These are phyloP conservation scores for Papilio dardanus DNA, from an alignment of 1,140 invertebrate species.

Conservation along the genomic window DNA sequence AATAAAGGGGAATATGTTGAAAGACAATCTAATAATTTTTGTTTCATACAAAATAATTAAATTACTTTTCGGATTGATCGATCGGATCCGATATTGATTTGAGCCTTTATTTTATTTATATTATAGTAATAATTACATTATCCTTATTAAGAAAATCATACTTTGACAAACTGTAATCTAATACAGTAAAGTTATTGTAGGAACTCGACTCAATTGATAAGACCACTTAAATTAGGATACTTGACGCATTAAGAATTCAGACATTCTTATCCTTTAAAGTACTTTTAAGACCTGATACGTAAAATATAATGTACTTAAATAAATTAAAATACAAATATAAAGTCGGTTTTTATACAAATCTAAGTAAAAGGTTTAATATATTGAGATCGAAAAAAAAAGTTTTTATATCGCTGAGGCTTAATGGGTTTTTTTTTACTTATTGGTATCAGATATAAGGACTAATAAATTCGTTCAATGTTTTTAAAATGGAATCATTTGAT, in stretches of 20 bases:
- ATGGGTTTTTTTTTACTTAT: background rate
- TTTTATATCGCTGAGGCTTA: background rate
- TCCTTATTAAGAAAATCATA: background rate
- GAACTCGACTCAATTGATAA: background rate
- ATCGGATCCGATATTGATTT: too few relatives aligned
- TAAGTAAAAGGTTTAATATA: background rate
- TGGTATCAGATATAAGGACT: background rate
- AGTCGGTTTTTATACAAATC: background rate
- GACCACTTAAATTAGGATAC: background rate
- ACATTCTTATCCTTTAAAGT: slow-evolving; percentile 1
- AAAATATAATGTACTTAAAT: background rate
- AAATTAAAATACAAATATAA: background rate
- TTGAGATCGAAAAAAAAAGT: background rate
- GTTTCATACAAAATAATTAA: too few relatives aligned
- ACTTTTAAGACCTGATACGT: background rate
- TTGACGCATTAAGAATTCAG: background rate
- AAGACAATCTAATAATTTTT: too few relatives aligned
- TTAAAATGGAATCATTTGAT: too few relatives aligned
- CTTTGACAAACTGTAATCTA: background rate
- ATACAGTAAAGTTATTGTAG: background rate
- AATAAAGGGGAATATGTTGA: too few relatives aligned
- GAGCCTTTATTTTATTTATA: too few relatives aligned
- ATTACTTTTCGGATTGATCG: too few relatives aligned
- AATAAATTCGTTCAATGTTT: slow-evolving; percentile 7
- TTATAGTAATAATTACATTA: too few relatives aligned